Evolutionary conservation across 1,140 invertebrate species (phyloP).

Genomic region (Agrilus planipennis): DNA sequence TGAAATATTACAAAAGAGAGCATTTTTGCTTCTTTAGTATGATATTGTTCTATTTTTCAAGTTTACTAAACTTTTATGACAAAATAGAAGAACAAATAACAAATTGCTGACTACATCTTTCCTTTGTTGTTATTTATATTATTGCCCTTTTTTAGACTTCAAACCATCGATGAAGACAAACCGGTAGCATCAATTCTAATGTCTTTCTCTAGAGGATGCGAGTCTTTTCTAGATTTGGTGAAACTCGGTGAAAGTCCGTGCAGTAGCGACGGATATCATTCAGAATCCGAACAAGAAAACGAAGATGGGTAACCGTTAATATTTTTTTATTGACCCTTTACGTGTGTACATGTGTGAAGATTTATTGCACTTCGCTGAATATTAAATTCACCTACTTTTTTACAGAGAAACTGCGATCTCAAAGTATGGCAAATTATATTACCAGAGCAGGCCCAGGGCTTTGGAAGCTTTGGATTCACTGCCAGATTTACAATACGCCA

Average conservation of each 20-base stretch:
- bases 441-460: slow-evolving; percentile 69
- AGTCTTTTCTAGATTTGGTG: slow-evolving; percentile 66
- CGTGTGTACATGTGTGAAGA: too few species aligned
- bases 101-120: too few species aligned
- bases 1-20: too few species aligned
- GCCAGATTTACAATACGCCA: slow-evolving; percentile 61
- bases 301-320: slow-evolving; percentile 20
- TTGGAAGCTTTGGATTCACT: slow-evolving; percentile 72
- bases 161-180: slow-evolving; percentile 35
- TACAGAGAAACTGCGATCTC: slow-evolving; percentile 55
- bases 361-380: too few species aligned
- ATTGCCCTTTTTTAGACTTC: slow-evolving; percentile 32
- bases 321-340: too few species aligned
- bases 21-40: too few species aligned
- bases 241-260: slow-evolving; percentile 39
- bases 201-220: slow-evolving; percentile 73
- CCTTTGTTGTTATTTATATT: too few species aligned
- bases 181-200: slow-evolving; percentile 68
- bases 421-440: slow-evolving; percentile 72
- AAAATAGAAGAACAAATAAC: too few species aligned
- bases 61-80: too few species aligned
- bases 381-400: too few species aligned
- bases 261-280: slow-evolving; percentile 63
- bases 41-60: too few species aligned
- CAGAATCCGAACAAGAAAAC: slow-evolving; percentile 56